phyloP scores from a whole-genome alignment of 2,888 invertebrate genomes.

The Sphaeridia pumilis region DNA sequence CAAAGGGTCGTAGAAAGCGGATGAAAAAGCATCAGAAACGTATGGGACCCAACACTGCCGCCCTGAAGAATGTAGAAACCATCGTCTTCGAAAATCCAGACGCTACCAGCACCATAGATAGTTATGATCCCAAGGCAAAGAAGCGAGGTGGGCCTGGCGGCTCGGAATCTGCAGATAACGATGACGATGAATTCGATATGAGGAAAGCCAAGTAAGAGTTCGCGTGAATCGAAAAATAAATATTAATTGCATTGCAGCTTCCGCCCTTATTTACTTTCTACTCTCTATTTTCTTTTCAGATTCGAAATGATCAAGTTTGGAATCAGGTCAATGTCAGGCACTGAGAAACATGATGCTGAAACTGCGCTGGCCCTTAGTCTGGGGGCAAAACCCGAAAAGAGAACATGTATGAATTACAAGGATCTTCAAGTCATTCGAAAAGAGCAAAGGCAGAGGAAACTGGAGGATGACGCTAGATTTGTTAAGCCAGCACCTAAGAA shows the following conservation, averaged over 20 bases:
- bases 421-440: conserved; percentile 50
- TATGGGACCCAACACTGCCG: conserved; percentile 4
- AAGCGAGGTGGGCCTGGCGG: neutral
- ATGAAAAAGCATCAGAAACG: conserved; percentile 12
- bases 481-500: neutral
- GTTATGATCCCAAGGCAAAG: neutral
- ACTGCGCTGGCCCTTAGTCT: conserved; percentile 63
- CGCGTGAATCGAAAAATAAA: neutral
- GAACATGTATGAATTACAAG: conserved; percentile 60
- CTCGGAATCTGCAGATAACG: too few relatives aligned
- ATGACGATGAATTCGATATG: conserved; percentile 50
- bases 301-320: conserved; percentile 70
- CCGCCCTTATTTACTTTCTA: neutral
- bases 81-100: conserved; percentile 27
- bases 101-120: neutral
- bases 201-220: conserved; percentile 54
- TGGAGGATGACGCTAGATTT: conserved; percentile 10
- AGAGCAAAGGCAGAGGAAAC: conserved; percentile 43
- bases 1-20: conserved; percentile 21
- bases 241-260: neutral
- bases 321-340: conserved; percentile 58
- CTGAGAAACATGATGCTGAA: conserved; percentile 65
- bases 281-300: conserved; percentile 8
- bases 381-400: conserved; percentile 69
- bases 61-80: conserved; percentile 20